phyloP scores from a whole-genome alignment of 30 jellyfish, hydroid and myxozoan species.

The Morbakka virulenta region DNA sequence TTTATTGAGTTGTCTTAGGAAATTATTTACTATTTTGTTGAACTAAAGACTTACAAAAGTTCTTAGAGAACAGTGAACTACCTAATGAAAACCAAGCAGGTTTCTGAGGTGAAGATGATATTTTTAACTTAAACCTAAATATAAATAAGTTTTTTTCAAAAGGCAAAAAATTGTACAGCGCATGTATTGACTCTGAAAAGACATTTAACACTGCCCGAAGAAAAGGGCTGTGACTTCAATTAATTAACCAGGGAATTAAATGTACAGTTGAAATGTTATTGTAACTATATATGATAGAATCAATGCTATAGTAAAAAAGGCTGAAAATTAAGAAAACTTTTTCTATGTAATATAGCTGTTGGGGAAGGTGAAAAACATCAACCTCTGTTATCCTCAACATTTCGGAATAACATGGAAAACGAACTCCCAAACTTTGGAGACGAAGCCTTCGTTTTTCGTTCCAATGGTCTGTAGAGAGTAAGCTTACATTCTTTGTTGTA shows the following conservation, averaged over 20 bases:
- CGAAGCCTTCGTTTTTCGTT: background rate
- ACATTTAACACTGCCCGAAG: conserved; percentile 30
- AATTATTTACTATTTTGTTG: conserved; percentile 3
- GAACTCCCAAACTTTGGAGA: background rate
- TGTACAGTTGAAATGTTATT: background rate
- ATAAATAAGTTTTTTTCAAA: background rate
- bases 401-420: conserved; percentile 4
- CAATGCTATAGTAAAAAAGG: background rate
- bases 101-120: conserved; percentile 12
- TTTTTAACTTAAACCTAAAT: background rate
- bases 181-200: conserved; percentile 8
- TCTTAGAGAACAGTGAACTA: background rate
- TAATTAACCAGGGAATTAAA: background rate
- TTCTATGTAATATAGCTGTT: background rate
- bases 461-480: background rate
- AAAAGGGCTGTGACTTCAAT: no score
- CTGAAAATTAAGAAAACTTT: background rate
- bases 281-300: background rate
- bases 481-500: no score
- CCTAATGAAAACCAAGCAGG: conserved; percentile 22
- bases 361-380: conserved; percentile 13
- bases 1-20: conserved; percentile 10
- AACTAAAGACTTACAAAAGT: conserved; percentile 2
- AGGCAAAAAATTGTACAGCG: conserved; percentile 12
- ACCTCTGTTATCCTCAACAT: background rate